A percentile compares a stretch with the other conserved stretches of the same genome.
Evolutionary conservation across 2,797 vertebrate species (phyloP).

Genomic region (Acrossocheilus wenchowensis): DNA sequence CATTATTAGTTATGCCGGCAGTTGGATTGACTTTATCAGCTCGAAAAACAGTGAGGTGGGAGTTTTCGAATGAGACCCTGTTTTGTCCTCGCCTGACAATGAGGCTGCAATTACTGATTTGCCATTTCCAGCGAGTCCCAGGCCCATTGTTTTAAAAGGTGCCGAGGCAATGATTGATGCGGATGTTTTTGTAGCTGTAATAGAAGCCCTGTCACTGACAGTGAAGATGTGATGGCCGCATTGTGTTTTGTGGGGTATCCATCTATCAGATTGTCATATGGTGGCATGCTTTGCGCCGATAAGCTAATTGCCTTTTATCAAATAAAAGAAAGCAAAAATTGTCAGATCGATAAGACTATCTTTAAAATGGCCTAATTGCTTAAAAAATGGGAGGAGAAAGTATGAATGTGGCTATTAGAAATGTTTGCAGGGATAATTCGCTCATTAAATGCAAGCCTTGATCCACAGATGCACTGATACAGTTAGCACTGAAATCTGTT

Average conservation of each 20-base stretch:
- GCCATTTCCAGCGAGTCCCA: constrained; percentile 71
- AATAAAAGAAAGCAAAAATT: constrained; percentile 50
- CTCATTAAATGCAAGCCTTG: constrained; percentile 43
- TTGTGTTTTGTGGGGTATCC: constrained; percentile 51
- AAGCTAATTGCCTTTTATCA: constrained; percentile 59
- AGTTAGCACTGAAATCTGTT: constrained; percentile 37
- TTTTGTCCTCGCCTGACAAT: constrained; percentile 54
- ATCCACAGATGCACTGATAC: constrained; percentile 46
- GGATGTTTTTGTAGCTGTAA: constrained; percentile 65
- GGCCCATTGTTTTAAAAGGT: constrained; percentile 80
- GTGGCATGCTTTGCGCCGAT: constrained; percentile 49
- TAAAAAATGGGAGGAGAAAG: constrained; percentile 36
- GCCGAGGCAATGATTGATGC: constrained; percentile 77
- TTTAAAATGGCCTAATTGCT: constrained; percentile 47
- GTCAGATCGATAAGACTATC: constrained; percentile 46
- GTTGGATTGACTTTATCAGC: constrained; percentile 49
- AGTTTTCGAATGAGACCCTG: constrained; percentile 34
- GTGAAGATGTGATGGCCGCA: constrained; percentile 32
- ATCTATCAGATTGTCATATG: constrained; percentile 54
- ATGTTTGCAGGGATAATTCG: constrained; percentile 36
- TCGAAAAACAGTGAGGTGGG: constrained; percentile 43
- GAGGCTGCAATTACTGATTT: constrained; percentile 75
- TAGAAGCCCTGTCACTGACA: constrained; percentile 45
- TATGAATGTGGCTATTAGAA: constrained; percentile 46
- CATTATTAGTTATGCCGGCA: constrained; percentile 48